Evolutionary conservation across 2,888 invertebrate genomes (phyloP).

Genomic region (Epicampocera succincta): DNA sequence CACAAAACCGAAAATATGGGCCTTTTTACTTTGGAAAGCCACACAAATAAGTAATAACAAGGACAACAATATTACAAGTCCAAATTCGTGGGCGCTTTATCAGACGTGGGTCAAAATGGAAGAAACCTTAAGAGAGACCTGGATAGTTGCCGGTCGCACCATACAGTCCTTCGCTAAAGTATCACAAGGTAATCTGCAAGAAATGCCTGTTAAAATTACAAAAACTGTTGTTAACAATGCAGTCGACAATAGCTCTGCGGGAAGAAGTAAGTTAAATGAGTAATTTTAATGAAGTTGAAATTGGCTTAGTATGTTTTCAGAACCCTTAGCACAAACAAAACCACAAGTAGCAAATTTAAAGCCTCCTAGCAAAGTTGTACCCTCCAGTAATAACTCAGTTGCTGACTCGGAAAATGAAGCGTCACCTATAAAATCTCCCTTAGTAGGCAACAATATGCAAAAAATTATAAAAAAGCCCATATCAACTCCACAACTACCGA

Average conservation of each 20-base stretch:
- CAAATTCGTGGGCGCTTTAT: slow-evolving; percentile 90
- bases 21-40: slow-evolving; percentile 90
- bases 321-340: slow-evolving; percentile 73
- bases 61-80: slow-evolving; percentile 82
- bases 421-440: slow-evolving; percentile 65
- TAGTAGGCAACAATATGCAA: slow-evolving; percentile 54
- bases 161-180: slow-evolving; percentile 88
- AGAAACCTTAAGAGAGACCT: slow-evolving; percentile 87
- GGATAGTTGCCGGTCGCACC: slow-evolving; percentile 90
- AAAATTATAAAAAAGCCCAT: slow-evolving; percentile 71
- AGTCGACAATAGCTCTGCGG: slow-evolving; percentile 71
- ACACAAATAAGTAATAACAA: slow-evolving; percentile 82
- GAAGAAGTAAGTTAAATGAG: slow-evolving; percentile 74
- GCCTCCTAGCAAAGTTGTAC: slow-evolving; percentile 72
- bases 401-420: slow-evolving; percentile 76
- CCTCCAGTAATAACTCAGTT: slow-evolving; percentile 71
- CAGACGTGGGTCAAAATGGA: slow-evolving; percentile 93
- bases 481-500: slow-evolving; percentile 48
- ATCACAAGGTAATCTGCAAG: slow-evolving; percentile 80
- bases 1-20: slow-evolving; percentile 92
- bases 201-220: slow-evolving; percentile 82
- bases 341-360: slow-evolving; percentile 72
- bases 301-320: slow-evolving; percentile 58
- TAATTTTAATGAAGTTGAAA: not conserved
- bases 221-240: slow-evolving; percentile 81